Evolutionary conservation across 37 sponge, comb jelly and placozoan genomes (phyloP), one percentile per base, ranked within the genome.

Genomic region (Geodia barretti): DNA sequence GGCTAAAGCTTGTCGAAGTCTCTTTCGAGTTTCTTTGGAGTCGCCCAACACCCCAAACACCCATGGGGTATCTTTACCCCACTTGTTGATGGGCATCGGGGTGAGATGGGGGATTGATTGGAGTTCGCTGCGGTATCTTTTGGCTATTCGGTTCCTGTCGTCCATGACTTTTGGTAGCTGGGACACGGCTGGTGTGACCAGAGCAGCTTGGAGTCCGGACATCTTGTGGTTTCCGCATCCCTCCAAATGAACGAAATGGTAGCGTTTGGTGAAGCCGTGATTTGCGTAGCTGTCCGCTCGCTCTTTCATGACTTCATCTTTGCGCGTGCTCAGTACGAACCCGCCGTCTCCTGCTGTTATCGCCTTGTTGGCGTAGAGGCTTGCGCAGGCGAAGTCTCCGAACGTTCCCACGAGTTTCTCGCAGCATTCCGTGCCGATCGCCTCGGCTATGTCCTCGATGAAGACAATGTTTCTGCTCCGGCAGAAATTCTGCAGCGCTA

Each of bases 331-430:
- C 31, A 88, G 61, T 4, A 88, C 43, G 65, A 88, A 88, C 37
- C 88, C 88, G 0, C 88, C 88, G 43, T 88, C 88, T 69, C 88
- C 88, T 11, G 88, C 39, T 11, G 88, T 82, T 39, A 88, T 88
- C 4, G 70, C 41, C 38, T 88, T 88, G 59, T 88, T 88, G 39
- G 88, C 88, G 39, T 88, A 88, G 17, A 88, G 41, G 40, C 88
- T 88, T 1, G 88, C 88, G 28, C 75, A 42, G 4, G 88, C 83
- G 47, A 75, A 88, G 58, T 88, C 82, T 7, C 88, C 88, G 61
- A 82, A 80, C 20, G 78, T 81, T 23, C 88, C 88, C 0, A 68
- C 82, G 9, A 34, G 39, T 32, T 42, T 62, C 5, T 72, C 83
- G 21, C 37, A 42, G 72, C 21, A 88, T 42, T 71, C 41, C 28